Evolutionary conservation across 2,888 invertebrate genomes (phyloP).

Genomic region (Campoplex nolae): DNA sequence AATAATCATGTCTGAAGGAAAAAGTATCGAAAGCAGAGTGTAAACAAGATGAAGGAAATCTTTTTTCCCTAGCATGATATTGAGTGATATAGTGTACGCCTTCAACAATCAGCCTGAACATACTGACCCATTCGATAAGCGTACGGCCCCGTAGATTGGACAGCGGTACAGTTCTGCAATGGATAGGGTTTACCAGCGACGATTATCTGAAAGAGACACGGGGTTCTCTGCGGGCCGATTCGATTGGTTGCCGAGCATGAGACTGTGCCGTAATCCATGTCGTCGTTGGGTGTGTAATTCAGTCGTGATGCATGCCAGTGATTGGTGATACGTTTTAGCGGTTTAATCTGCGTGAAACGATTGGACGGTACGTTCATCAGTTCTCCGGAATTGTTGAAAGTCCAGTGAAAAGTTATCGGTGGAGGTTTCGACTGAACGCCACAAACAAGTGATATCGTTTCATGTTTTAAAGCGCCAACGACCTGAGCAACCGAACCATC

Average conservation of each 20-base stretch:
- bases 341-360: slow-evolving; percentile 85
- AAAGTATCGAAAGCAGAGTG: background rate
- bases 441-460: slow-evolving; percentile 93
- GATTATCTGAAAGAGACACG: slow-evolving; percentile 94
- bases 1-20: background rate
- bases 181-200: slow-evolving; percentile 95
- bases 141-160: slow-evolving; percentile 81
- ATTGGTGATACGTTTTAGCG: slow-evolving; percentile 78
- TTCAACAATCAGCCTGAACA: background rate
- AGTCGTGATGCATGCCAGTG: slow-evolving; percentile 90
- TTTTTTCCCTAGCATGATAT: background rate
- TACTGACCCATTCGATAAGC: slow-evolving; percentile 81
- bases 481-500: slow-evolving; percentile 91
- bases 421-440: slow-evolving; percentile 95
- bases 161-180: slow-evolving; percentile 93
- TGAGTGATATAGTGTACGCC: background rate
- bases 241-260: slow-evolving; percentile 94
- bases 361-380: slow-evolving; percentile 91
- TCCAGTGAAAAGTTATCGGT: slow-evolving; percentile 94
- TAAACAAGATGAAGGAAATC: background rate
- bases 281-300: slow-evolving; percentile 94
- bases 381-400: slow-evolving; percentile 96
- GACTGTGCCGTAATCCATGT: slow-evolving; percentile 95
- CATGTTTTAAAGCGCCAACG: slow-evolving; percentile 94
- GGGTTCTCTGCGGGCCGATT: slow-evolving; percentile 93